Evolutionary conservation across 1,140 invertebrate genomes (phyloP), one percentile per base, ranked within the genome.

Genomic region (Heterodera schachtii): DNA sequence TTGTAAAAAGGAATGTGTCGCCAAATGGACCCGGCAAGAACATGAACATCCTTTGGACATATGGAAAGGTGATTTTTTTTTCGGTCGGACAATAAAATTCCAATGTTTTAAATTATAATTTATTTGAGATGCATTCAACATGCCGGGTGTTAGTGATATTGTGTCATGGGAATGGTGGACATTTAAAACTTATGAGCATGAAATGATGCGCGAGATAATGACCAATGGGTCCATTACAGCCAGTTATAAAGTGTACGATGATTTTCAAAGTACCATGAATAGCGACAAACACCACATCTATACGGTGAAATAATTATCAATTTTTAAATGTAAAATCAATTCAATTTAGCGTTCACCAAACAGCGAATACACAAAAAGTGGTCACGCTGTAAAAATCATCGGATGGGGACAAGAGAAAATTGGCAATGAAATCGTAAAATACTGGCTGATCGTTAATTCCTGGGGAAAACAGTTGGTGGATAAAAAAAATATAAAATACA

Each of bases 351-450:
- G 19, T 8, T 21, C 41, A 19, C 41, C 67, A 7, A 52, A 52
- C 49, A 52, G 49, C 3, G 13, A 3, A 52, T 52, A 9, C 7
- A 69, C n/a, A 19, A 43, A 7, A 7, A 43, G 16, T 9, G 67
- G 75, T 16, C 43, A 69, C 43, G 8, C 76, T 16, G 31, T 78
- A 16, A 78, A 69, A 66, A n/a, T 78, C 19, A 69, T 78, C 67
- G 76, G 76, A 1, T 78, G 76, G 76, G 76, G 76, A n/a, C 44
- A 69, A 43, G 9, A 11, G 76, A n/a, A n/a, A n/a, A n/a, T n/a
- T n/a, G n/a, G n/a, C n/a, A n/a, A n/a, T n/a, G 49, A n/a, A 13
- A 19, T n/a, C 13, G 64, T 67, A n/a, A 78, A 41, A 21, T 78
- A 67, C 3, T 78, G 76, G 76, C 43, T 78, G 16, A 52, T 5